Evolutionary conservation across 2,888 invertebrate species (phyloP), one percentile per base, ranked within the genome.

Genomic region (Teleiodes luculella): DNA sequence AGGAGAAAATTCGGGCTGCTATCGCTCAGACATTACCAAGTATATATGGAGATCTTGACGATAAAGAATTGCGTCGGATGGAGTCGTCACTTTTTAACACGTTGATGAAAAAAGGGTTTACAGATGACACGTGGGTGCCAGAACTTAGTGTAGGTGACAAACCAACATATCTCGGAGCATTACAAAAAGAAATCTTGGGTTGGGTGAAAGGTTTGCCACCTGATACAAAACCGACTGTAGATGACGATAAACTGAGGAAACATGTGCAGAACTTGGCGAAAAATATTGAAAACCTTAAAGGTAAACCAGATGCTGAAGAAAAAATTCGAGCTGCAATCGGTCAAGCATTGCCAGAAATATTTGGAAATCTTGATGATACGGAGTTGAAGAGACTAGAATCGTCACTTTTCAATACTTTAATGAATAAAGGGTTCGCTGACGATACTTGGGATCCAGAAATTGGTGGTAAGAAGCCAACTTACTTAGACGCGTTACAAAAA

Each of bases 81-180:
- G 50, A 47, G 3, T 51, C 64, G 30, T 16, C 52, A n/a, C 36
- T 69, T 11, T 60, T 61, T 51, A 30, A 30, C 0, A 53, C 48
- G 8, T 48, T 69, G 16, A 28, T 55, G 7, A 41, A 55, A 16
- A 63, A 58, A 57, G 56, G 57, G 1, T 45, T 63, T 13, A 58
- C 57, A 7, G 37, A 24, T 24, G 24, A 24, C 24, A 24, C 24
- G 6, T 24, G 24, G 24, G 24, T 24, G 3, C 24, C 24, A 24
- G 24, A 24, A 24, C 24, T 24, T 24, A 24, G 24, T 24, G 6
- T 6, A 4, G 24, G 24, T 24, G 24, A 24, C 24, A 24, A 24
- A 1, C 43, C 43, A 28, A 13, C 43, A 0, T 43, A 28, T 7
- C 4, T 13, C 1, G 43, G 20, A 3, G 43, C 43, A 7, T 10